Evolutionary conservation across 2,888 invertebrate genomes (phyloP), one percentile per base, ranked within the genome.

Genomic region (Nudaria mundana): DNA sequence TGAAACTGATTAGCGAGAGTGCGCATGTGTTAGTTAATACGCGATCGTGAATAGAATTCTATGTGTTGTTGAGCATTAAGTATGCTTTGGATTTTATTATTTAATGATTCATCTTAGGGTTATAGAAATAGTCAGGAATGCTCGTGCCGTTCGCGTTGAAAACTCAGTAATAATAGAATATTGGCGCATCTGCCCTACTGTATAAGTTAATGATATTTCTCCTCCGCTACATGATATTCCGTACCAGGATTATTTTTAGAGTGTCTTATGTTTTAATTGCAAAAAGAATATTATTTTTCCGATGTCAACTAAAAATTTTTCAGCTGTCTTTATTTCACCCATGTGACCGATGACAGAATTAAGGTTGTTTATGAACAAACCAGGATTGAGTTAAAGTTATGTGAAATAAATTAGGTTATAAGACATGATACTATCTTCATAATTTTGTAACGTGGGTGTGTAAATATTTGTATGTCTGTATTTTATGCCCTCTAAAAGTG

Each of bases 61-160:
- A 67, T 75, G 76, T 80, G 83, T 79, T 78, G 76, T 76, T 72
- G 78, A 73, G 87, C 84, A 86, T 87, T 87, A 87, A 87, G 87
- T 86, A 79, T 78, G 86, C 86, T 85, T 84, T 80, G 64, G 76
- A 87, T 89, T 88, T 89, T 87, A 88, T 88, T 87, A 88, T 87
- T 87, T 87, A 88, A 87, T 88, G 88, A 88, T 82, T 89, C 88
- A 89, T 86, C 84, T 85, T 81, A 81, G 83, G 84, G 81, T 81
- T 88, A 81, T 88, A 81, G 87, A 87, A 88, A 87, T 86, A 87
- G 87, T 84, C 72, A 71, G 84, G 86, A 87, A 85, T 86, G 84
- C 76, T 81, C 76, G 76, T 73, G 76, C 74, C 69, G 80, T 81
- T 76, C 76, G 76, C 68, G 81, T 68, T 79, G 87, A 85, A 87